Base-by-base conservation (phyloP, 2,797 vertebrate genomes). In the Agapornis canus region DNA sequence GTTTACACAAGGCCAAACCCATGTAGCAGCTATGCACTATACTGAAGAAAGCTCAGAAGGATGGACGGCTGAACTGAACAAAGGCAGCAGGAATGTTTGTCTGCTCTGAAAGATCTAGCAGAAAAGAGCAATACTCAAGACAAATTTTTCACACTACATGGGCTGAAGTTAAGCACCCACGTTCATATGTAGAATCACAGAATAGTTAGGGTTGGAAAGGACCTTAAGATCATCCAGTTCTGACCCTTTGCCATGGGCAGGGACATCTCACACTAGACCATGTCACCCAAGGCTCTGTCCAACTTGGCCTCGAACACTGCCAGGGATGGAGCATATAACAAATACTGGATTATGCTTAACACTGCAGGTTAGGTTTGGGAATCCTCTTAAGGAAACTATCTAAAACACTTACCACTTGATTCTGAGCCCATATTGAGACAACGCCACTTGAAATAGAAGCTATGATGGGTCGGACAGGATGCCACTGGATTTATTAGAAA, bases 401-500 rank as follows among this genome's bases (percentile, higher is more conserved):
- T 73, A 48, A 23, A 82, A 18, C 29, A 95, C 99, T 96, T 94
- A 99, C 99, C 97, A 99, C 99, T 99, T 99, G 99, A 97, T 99
- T 99, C 97, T 99, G 99, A 84, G 99, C 99, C 99, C 99, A 99
- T 76, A 99, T 99, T 63, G 99, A 99, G 19, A 99, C 99, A 6
- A 99, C 99, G 13, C 99, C 99, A 68, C 99, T 99, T 75, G 99
- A 99, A 95, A 99, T 99, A 39, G 99, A 99, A 59, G 99, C 99
- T 32, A 99, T 99, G 94, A 99, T 99, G 1, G 99, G 99, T 63
- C 99, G 98, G 35, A 99, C 99, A 49, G 99, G 99, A 96, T 99
- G 99, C 99, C 99, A 99, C 99, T 99, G 89, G 8, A 95, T 81
- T 95, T 18, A 83, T 71, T 92, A 5, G 20, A 89, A 89, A 89